Conservation (phyloP, 2,888 invertebrate species). For the Formica aserva region DNA sequence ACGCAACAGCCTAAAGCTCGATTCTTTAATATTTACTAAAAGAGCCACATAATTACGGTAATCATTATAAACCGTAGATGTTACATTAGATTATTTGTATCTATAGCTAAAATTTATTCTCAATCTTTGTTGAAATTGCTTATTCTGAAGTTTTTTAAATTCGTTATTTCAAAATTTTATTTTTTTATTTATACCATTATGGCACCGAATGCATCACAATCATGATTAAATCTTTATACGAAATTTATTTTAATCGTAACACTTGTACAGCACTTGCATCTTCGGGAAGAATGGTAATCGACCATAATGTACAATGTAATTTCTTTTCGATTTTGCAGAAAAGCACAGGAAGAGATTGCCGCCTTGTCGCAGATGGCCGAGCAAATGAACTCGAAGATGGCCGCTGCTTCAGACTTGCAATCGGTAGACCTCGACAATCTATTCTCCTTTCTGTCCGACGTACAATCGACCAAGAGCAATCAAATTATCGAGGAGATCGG, state of each 20-base stretch:
- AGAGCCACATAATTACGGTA: not conserved
- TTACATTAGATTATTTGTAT: not conserved
- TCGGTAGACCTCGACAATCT: constrained; percentile 95
- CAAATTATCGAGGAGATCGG: constrained; percentile 93
- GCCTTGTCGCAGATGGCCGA: constrained; percentile 91
- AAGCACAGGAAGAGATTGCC: constrained; percentile 90
- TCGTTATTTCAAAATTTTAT: not conserved
- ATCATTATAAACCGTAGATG: not conserved
- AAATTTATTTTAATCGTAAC: constrained; percentile 26
- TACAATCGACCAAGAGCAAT: constrained; percentile 88
- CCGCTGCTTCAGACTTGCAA: constrained; percentile 87
- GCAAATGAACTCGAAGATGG: constrained; percentile 89
- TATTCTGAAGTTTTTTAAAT: not conserved
- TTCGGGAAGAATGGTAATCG: not conserved
- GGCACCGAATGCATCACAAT: not conserved
- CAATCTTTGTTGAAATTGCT: not conserved
- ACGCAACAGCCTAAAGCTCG: not conserved
- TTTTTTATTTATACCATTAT: not conserved
- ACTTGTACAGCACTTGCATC: not conserved
- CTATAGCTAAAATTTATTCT: constrained; percentile 1
- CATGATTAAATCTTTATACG: not conserved
- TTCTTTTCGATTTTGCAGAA: constrained; percentile 85
- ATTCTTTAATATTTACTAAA: not conserved
- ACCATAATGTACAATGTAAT: not conserved
- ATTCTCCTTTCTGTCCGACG: constrained; percentile 95